phyloP scores from a whole-genome alignment of 2,797 vertebrate species.

The Coregonus ussuriensis region DNA sequence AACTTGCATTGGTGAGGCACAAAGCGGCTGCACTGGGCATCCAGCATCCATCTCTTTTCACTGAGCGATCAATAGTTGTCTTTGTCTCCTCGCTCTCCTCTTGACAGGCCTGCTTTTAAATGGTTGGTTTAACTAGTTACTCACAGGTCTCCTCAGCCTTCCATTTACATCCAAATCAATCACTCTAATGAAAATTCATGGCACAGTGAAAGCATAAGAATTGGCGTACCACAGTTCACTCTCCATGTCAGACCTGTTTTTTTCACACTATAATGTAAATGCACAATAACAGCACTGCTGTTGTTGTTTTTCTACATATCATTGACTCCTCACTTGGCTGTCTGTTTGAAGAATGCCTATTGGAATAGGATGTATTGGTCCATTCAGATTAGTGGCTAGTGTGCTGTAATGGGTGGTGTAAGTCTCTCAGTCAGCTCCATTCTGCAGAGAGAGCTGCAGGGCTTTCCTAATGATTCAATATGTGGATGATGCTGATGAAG shows the following conservation, averaged over 20 bases:
- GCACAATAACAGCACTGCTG: not conserved
- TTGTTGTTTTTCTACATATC: not conserved
- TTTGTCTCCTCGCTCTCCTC: constrained; percentile 70
- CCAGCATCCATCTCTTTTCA: constrained; percentile 72
- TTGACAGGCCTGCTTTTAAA: constrained; percentile 27
- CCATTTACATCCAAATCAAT: constrained; percentile 1
- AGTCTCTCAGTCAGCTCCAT: not conserved
- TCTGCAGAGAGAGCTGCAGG: constrained; percentile 5
- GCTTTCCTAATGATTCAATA: constrained; percentile 16
- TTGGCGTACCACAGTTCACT: not conserved
- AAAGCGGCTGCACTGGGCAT: constrained; percentile 65
- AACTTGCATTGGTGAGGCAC: constrained; percentile 63
- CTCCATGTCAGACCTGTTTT: not conserved
- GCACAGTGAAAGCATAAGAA: not conserved
- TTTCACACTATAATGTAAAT: not conserved
- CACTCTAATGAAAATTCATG: not conserved
- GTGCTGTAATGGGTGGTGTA: not conserved
- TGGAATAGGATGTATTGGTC: not conserved
- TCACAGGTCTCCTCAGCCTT: not conserved
- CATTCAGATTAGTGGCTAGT: not conserved
- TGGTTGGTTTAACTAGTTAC: constrained; percentile 11
- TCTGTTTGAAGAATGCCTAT: not conserved
- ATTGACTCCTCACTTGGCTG: not conserved
- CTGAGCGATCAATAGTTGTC: constrained; percentile 79
- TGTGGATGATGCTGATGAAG: constrained; percentile 11